Conservation (phyloP, 2,888 invertebrate genomes). For the Pachydiplax longipennis region DNA sequence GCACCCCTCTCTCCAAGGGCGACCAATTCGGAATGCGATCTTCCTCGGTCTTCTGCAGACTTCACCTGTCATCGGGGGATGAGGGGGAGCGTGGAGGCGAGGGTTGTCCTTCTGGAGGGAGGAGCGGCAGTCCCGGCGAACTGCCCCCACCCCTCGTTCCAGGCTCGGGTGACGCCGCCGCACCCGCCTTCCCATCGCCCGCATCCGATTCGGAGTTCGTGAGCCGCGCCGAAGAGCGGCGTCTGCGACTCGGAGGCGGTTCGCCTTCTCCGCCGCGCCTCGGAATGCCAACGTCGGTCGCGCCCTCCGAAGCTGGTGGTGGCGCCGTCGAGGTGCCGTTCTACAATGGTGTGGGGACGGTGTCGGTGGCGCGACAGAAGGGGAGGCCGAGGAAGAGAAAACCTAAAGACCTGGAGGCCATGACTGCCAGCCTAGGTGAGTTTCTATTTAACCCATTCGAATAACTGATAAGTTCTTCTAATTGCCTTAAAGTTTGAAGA, state of each 20-base stretch:
- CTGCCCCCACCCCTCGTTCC: constrained; percentile 53
- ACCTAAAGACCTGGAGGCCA: constrained; percentile 86
- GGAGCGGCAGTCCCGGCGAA: constrained; percentile 51
- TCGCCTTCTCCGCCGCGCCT: constrained; percentile 56
- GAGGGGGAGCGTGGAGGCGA: constrained; percentile 58
- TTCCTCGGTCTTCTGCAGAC: constrained; percentile 85
- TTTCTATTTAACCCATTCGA: constrained; percentile 47
- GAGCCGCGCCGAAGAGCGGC: neutral
- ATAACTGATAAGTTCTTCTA: too few relatives aligned
- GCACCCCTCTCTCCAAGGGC: constrained; percentile 86
- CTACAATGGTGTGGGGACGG: constrained; percentile 63
- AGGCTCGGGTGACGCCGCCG: constrained; percentile 66
- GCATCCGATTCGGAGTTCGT: neutral
- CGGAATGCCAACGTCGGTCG: constrained; percentile 62
- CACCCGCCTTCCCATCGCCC: constrained; percentile 57
- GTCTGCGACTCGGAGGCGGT: neutral
- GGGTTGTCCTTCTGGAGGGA: constrained; percentile 28
- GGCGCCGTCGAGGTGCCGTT: constrained; percentile 56
- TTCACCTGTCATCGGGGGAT: constrained; percentile 70
- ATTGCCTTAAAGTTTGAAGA: too few relatives aligned
- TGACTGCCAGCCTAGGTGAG: constrained; percentile 87
- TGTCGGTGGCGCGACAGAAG: constrained; percentile 74
- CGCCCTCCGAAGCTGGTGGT: constrained; percentile 47
- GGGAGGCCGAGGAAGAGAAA: constrained; percentile 92
- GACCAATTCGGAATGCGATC: constrained; percentile 94